Conservation (phyloP, 2,888 invertebrate species). For the Crepidodera aurea region DNA sequence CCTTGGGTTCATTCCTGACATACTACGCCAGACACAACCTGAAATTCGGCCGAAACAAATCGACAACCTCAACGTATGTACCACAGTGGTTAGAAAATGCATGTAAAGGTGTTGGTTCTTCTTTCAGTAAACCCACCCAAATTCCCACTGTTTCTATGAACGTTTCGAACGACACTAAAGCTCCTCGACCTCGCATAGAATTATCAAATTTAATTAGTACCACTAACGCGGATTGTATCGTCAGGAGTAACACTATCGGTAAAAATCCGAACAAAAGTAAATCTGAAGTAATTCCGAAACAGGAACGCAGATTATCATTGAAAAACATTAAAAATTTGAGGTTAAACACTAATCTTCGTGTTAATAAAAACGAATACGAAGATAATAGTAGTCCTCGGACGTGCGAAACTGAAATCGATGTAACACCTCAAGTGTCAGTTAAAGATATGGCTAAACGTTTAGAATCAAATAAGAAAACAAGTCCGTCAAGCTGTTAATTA, state of each 20-base stretch:
- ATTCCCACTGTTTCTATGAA: conserved; percentile 31
- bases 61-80: conserved; percentile 65
- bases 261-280: conserved; percentile 18
- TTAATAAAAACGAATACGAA: conserved; percentile 15
- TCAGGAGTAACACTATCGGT: conserved; percentile 57
- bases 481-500: conserved; percentile 19
- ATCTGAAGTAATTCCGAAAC: conserved; percentile 4
- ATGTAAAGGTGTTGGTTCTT: conserved; percentile 52
- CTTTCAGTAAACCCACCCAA: conserved; percentile 22
- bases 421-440: conserved; percentile 33
- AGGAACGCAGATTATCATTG: conserved; percentile 46
- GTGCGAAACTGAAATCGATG: conserved; percentile 44
- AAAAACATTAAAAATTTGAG: conserved; percentile 53
- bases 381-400: conserved; percentile 43
- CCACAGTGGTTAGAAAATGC: conserved; percentile 56
- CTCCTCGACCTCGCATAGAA: conserved; percentile 63
- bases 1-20: conserved; percentile 71
- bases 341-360: conserved; percentile 31
- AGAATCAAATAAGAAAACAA: conserved; percentile 15
- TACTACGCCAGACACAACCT: conserved; percentile 80
- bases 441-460: conserved; percentile 46
- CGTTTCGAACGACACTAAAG: conserved; percentile 32
- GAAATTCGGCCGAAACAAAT: conserved; percentile 65
- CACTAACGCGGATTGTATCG: conserved; percentile 68
- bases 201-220: conserved; percentile 71